Evolutionary conservation across 2,113 vertebrate species (phyloP).

Genomic region (Caranx melampygus): DNA sequence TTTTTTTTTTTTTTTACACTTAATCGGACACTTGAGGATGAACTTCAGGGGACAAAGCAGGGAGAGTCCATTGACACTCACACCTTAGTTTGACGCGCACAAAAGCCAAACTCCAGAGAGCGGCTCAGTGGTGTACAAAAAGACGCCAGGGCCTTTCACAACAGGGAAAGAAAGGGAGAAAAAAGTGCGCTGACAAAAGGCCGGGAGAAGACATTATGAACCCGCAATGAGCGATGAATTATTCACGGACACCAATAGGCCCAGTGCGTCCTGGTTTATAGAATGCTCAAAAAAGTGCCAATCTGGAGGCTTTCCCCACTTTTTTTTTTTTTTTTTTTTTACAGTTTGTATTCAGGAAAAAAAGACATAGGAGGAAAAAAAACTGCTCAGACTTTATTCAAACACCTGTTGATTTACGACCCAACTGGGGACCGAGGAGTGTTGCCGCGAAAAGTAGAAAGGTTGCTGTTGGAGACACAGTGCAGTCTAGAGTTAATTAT

Average conservation of each 20-base stretch:
- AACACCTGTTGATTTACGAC: slow-evolving; percentile 84
- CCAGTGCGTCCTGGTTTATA: slow-evolving; percentile 91
- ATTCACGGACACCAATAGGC: slow-evolving; percentile 95
- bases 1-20: slow-evolving; percentile 89
- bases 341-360: slow-evolving; percentile 45
- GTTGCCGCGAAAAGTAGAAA: slow-evolving; percentile 11
- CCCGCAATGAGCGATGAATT: slow-evolving; percentile 99
- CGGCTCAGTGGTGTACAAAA: slow-evolving; percentile 97
- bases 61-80: slow-evolving; percentile 99
- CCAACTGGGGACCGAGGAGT: slow-evolving; percentile 57
- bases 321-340: slow-evolving; percentile 30
- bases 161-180: slow-evolving; percentile 96
- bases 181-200: slow-evolving; percentile 96
- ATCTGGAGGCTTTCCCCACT: slow-evolving; percentile 75
- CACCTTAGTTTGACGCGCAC: slow-evolving; percentile 95
- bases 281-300: slow-evolving; percentile 89
- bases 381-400: slow-evolving; percentile 20
- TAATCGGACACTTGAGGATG: slow-evolving; percentile 99
- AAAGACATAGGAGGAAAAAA: slow-evolving; percentile 29
- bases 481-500: slow-evolving; percentile 56
- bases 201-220: slow-evolving; percentile 98
- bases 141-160: slow-evolving; percentile 97
- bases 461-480: slow-evolving; percentile 45
- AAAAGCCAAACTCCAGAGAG: slow-evolving; percentile 92
- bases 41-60: slow-evolving; percentile 99